Evolutionary conservation across 2,888 invertebrate species (phyloP).

Genomic region (Morpho deidamia): DNA sequence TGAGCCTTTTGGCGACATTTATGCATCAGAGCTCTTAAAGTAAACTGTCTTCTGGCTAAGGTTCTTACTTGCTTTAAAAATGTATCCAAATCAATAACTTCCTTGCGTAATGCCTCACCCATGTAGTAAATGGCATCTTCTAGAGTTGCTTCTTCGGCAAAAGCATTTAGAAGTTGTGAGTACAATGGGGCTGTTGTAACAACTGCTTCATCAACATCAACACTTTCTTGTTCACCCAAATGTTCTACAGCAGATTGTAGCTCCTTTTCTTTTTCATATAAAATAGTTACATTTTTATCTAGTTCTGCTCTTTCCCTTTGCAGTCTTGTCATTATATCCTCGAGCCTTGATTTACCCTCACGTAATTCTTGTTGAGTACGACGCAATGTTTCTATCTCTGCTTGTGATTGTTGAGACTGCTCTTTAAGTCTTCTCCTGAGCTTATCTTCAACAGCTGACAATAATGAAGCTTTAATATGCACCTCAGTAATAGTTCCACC

Average conservation of each 20-base stretch:
- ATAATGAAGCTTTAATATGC: conserved; percentile 94
- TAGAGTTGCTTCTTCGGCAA: conserved; percentile 97
- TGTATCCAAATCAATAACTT: conserved; percentile 96
- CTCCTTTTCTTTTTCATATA: conserved; percentile 93
- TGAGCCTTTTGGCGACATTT: conserved; percentile 98
- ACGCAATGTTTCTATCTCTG: conserved; percentile 92
- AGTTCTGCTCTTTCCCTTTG: conserved; percentile 88
- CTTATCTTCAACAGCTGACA: conserved; percentile 98
- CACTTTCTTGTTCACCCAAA: conserved; percentile 86
- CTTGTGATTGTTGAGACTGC: conserved; percentile 93
- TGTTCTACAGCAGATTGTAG: conserved; percentile 88
- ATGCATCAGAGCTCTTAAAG: conserved; percentile 95
- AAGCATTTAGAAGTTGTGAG: conserved; percentile 95
- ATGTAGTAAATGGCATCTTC: conserved; percentile 99
- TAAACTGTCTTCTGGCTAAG: conserved; percentile 96
- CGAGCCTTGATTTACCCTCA: conserved; percentile 89
- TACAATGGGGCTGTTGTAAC: conserved; percentile 97
- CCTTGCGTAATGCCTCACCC: conserved; percentile 94
- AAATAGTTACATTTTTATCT: conserved; percentile 88
- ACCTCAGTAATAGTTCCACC: conserved; percentile 95
- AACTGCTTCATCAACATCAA: conserved; percentile 97
- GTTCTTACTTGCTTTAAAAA: conserved; percentile 98
- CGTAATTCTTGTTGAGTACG: conserved; percentile 92
- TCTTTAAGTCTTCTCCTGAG: conserved; percentile 91
- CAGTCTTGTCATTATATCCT: conserved; percentile 86